Conservation (phyloP, 2,113 vertebrate species). For the Cichladusa arquata region DNA sequence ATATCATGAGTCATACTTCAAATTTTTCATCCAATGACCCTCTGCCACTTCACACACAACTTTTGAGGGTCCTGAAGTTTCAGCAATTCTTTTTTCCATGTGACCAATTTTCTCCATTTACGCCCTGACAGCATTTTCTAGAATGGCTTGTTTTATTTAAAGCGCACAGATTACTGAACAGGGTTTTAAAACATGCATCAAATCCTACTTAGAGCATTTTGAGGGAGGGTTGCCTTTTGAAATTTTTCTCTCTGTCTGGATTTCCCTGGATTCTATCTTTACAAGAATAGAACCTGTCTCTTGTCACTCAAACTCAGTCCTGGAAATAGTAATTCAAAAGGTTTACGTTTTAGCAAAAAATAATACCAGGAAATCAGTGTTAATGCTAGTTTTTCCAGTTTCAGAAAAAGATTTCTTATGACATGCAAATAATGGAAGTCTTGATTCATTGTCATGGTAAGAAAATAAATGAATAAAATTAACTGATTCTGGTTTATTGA, state of each 20-base stretch:
- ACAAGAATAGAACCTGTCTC: not conserved
- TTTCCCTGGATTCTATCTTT: not conserved
- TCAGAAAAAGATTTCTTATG: not conserved
- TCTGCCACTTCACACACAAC: not conserved
- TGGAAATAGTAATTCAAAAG: not conserved
- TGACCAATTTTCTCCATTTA: not conserved
- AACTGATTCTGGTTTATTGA: not conserved
- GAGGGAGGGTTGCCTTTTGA: not conserved
- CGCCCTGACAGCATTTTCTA: not conserved
- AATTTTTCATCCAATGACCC: not conserved
- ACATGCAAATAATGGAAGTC: not conserved
- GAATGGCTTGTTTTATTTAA: not conserved
- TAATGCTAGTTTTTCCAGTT: not conserved
- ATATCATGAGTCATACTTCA: not conserved
- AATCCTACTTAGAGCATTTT: not conserved
- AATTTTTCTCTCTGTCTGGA: not conserved
- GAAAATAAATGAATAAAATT: not conserved
- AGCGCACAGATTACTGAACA: not conserved
- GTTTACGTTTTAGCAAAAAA: not conserved
- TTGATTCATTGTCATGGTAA: not conserved
- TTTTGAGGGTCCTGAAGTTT: not conserved
- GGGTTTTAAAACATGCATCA: not conserved
- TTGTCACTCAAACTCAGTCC: not conserved
- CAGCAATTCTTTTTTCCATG: not conserved
- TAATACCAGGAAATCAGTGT: not conserved